Evolutionary conservation across 2,113 vertebrate genomes (phyloP).

Genomic region (Hemiscyllium ocellatum): DNA sequence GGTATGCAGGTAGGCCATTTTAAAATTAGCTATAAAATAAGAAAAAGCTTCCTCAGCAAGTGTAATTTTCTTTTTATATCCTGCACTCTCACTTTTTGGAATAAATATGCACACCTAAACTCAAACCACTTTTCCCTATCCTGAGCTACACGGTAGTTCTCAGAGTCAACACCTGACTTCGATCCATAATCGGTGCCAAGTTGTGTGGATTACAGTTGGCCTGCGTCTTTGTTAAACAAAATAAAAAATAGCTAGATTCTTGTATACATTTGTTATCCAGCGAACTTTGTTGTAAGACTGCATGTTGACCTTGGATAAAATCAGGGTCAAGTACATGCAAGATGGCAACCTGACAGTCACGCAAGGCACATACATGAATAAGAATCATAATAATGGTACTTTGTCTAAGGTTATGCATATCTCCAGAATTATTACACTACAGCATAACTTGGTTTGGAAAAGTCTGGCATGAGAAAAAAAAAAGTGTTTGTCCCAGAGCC

Average conservation of each 20-base stretch:
- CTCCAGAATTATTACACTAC: background rate
- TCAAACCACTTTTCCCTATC: background rate
- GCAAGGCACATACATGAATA: background rate
- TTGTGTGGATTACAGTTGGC: background rate
- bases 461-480: background rate
- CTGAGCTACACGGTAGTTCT: background rate
- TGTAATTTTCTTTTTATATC: background rate
- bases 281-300: background rate
- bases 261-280: background rate
- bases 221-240: background rate
- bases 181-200: background rate
- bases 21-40: background rate
- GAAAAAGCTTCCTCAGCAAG: background rate
- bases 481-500: background rate
- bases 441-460: background rate
- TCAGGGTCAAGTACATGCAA: background rate
- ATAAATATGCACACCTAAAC: background rate
- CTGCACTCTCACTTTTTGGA: background rate
- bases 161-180: background rate
- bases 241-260: background rate
- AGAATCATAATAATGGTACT: background rate
- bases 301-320: background rate
- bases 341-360: background rate
- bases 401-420: background rate
- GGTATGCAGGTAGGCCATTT: background rate